Evolutionary conservation across 2,888 invertebrate species (phyloP).

Genomic region (Amiota communis): DNA sequence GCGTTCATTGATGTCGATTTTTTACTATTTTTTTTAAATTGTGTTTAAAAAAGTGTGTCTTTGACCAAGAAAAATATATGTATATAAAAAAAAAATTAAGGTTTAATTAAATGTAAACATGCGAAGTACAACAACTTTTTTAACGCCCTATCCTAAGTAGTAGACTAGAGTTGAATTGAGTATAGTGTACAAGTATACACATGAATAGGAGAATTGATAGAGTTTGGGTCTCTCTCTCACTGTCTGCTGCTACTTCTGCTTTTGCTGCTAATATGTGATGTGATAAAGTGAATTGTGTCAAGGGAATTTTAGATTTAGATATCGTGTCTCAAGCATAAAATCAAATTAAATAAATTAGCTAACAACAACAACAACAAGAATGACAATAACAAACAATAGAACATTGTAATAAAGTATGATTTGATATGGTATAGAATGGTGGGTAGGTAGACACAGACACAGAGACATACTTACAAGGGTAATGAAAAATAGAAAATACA

Average conservation of each 20-base stretch:
- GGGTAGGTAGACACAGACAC: no score
- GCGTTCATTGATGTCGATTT: not conserved
- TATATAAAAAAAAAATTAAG: constrained; percentile 17
- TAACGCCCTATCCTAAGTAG: constrained; percentile 12
- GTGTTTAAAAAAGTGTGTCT: not conserved
- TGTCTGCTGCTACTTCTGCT: no score
- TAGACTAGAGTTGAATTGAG: no score
- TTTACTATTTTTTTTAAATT: constrained; percentile 33
- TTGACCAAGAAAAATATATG: constrained; percentile 8
- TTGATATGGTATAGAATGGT: no score
- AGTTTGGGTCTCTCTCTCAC: no score
- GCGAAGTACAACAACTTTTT: constrained; percentile 40
- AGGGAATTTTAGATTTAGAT: constrained; percentile 51
- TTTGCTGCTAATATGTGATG: not conserved
- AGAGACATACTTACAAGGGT: no score
- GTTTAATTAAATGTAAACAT: constrained; percentile 45
- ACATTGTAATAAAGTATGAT: not conserved
- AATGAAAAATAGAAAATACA: no score
- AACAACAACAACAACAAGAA: constrained; percentile 30
- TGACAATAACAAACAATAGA: not conserved
- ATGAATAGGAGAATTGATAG: no score
- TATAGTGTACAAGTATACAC: no score
- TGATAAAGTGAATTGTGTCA: constrained; percentile 62
- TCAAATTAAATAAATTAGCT: constrained; percentile 63
- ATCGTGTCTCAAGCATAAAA: constrained; percentile 36